Percentiles rank a stretch among this genome's conserved stretches.
phyloP scores from a whole-genome alignment of 2,113 vertebrate species.

The Illadopsis cleaveri region DNA sequence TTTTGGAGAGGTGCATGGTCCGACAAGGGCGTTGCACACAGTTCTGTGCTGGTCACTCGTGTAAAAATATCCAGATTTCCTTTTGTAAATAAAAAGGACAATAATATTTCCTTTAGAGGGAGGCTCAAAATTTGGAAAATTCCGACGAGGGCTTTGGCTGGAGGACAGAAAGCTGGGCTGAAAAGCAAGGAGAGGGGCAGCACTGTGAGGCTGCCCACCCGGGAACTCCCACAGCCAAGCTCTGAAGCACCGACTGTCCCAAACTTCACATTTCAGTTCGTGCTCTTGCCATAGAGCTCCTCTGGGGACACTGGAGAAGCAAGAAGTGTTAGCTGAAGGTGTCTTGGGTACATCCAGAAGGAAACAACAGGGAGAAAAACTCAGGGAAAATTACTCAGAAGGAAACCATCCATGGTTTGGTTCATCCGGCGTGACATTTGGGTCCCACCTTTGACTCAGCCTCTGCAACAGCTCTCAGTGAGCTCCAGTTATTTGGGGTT shows the following conservation, averaged over 20 bases:
- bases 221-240: rapidly evolving
- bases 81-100: constrained; percentile 18
- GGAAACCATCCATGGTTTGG: not conserved
- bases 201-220: rapidly evolving
- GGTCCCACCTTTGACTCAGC: constrained; percentile 8
- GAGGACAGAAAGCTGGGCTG: not conserved
- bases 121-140: not conserved
- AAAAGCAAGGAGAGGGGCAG: not conserved
- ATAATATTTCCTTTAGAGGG: constrained; percentile 22
- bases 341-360: rapidly evolving
- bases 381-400: not conserved
- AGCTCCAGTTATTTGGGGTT: constrained; percentile 19
- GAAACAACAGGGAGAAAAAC: not conserved
- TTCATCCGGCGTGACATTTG: rapidly evolving
- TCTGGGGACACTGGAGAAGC: not conserved
- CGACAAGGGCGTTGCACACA: not conserved
- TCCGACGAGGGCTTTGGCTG: not conserved
- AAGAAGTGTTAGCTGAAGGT: not conserved
- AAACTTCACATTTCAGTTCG: not conserved
- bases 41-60: not conserved
- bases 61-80: constrained; percentile 39
- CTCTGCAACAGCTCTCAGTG: not conserved
- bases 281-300: not conserved
- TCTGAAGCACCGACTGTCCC: rapidly evolving
- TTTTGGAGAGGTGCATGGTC: not conserved